Base-by-base conservation (phyloP, 2,888 invertebrate genomes). In the Macrosoma leucophasiata region DNA sequence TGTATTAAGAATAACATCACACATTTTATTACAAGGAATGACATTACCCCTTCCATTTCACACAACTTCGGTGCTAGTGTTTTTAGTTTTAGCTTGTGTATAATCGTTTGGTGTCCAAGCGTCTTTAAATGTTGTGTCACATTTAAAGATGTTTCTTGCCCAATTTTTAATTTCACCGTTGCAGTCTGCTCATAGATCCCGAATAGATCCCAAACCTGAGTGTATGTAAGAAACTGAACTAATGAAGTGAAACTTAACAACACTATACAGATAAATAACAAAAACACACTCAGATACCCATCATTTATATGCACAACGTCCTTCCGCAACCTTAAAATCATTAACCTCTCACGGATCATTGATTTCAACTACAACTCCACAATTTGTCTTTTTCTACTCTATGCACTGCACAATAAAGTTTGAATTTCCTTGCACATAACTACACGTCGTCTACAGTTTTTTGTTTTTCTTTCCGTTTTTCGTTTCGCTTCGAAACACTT, bases 391-490 rank as follows among this genome's bases (percentile, higher is more conserved):
- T 76, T 72, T 77, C 70, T 58, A 73, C 66, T 78, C 60, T 78
- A 62, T 73, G 81, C 81, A 81, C 81, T 70, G 81, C 81, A 81
- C 81, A 59, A 61, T 74, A 74, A 72, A 57, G 62, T 76, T 79
- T 76, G 66, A 68, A 63, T 62, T 68, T 79, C 75, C 72, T 70
- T 60, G 81, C 79, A 81, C 81, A 60, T 59, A 60, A 55, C 58
- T 55, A 52, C 48, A 70, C 66, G n/a, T n/a, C 68, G 67, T 61
- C 59, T 55, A 66, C 58, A 61, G 44, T 64, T 68, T 68, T 57
- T 68, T 69, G 44, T 64, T 68, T 68, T 57, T 68, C 70, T 76
- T 66, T 63, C 64, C 59, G 58, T 50, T 68, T 62, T 65, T 68
- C 68, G 54, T 58, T 69, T 59, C 51, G 63, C 63, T 69, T 66